Conservation (phyloP, 2,888 invertebrate genomes). For the Mesochorus sp. region DNA sequence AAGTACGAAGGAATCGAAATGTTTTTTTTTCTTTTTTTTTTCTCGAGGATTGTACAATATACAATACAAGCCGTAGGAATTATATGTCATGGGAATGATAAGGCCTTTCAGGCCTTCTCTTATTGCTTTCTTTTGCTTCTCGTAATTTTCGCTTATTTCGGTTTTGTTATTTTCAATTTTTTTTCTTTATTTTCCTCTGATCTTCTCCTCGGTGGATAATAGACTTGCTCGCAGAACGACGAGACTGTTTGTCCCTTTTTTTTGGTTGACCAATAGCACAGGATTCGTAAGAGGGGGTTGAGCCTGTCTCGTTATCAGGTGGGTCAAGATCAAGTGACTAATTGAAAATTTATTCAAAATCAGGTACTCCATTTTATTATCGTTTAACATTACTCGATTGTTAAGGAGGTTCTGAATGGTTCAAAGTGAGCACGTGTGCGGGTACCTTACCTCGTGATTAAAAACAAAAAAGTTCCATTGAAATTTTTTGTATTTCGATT, state of each 20-base stretch:
- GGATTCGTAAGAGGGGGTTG: slow-evolving; percentile 61
- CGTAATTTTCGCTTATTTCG: slow-evolving; percentile 55
- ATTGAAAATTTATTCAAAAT: slow-evolving; percentile 64
- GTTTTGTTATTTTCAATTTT: slow-evolving; percentile 64
- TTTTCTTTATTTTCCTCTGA: slow-evolving; percentile 42
- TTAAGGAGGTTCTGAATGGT: too few relatives aligned
- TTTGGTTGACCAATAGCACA: slow-evolving; percentile 58
- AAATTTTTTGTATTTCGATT: too few relatives aligned
- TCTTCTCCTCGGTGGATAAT: slow-evolving; percentile 29
- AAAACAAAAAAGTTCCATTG: too few relatives aligned
- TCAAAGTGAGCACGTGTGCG: too few relatives aligned
- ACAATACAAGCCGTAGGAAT: slow-evolving; percentile 80
- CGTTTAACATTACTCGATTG: too few relatives aligned
- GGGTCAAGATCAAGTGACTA: slow-evolving; percentile 70
- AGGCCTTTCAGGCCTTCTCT: slow-evolving; percentile 69
- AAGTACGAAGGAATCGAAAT: slow-evolving; percentile 42
- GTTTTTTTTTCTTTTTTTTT: slow-evolving; percentile 10
- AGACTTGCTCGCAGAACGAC: slow-evolving; percentile 45
- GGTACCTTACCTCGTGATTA: too few relatives aligned
- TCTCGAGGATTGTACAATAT: slow-evolving; percentile 75
- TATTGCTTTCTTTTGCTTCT: slow-evolving; percentile 68
- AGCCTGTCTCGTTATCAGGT: slow-evolving; percentile 39
- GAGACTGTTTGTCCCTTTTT: slow-evolving; percentile 22
- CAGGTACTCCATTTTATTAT: too few relatives aligned
- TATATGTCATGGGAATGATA: slow-evolving; percentile 76